Evolutionary conservation across 2,113 vertebrate species (phyloP), one percentile per base, ranked within the genome.

Genomic region (Brachypodius melanocephalos): DNA sequence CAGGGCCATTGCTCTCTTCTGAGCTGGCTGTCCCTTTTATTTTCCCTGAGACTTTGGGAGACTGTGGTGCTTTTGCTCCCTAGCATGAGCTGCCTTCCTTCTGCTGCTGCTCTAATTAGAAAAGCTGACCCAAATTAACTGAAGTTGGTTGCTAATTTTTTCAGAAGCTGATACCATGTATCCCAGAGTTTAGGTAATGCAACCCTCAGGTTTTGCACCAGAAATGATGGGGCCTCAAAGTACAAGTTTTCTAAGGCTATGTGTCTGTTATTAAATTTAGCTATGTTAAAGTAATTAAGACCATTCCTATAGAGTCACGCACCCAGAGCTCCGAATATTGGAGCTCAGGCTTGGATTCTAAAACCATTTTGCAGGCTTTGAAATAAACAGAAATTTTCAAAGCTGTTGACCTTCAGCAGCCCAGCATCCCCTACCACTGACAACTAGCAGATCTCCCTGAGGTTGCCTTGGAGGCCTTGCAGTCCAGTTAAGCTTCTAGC

Each of bases 81-180:
- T 74, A 89, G 76, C 5, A 4, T 63, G 80, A 78, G 59, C 65
- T 94, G 73, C 54, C 66, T 93, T 88, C 36, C 15, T 77, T 73
- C 14, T 88, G 69, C 91, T 87, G n/a, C n/a, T 92, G 85, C 89
- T 97, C 36, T 95, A 81, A 77, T 91, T 95, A 93, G 96, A 93
- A 96, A 96, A 94, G 34, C 36, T 96, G 90, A 71, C 65, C 36
- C 42, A 92, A 75, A 86, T 80, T 88, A 93, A 92, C 79, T 14
- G 9, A 85, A 77, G 46, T 58, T 79, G 62, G 38, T 62, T 85
- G 75, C 55, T 93, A 8, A 36, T 80, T 85, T 85, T 95, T 92
- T 74, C 59, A 74, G 80, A 90, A 90, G 34, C 67, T 61, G 38
- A 29, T 94, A 62, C 19, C 2, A 0, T 31, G 19, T 80, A 62